Conservation (phyloP, 2,113 vertebrate genomes). For the Nerophis lumbriciformis region DNA sequence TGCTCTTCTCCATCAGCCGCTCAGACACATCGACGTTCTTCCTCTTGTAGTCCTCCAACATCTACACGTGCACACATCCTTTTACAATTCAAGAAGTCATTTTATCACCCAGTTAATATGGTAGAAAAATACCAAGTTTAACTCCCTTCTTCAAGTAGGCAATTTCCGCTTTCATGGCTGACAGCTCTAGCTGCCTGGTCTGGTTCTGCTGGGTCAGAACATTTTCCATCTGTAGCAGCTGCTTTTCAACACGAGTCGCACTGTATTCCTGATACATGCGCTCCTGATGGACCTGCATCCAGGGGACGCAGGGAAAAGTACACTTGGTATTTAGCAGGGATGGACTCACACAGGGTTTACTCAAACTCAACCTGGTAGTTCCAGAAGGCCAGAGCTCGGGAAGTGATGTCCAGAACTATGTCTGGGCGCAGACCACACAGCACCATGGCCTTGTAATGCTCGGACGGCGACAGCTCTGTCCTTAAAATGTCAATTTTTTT, state of each 20-base stretch:
- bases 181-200: constrained; percentile 79
- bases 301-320: not conserved
- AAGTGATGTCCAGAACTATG: constrained; percentile 80
- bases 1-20: constrained; percentile 84
- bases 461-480: constrained; percentile 80
- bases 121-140: no score
- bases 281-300: constrained; percentile 81
- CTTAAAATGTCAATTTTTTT: constrained; percentile 85
- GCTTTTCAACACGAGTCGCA: constrained; percentile 75
- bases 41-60: constrained; percentile 86
- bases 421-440: constrained; percentile 82
- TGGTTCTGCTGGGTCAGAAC: constrained; percentile 82
- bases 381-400: constrained; percentile 83
- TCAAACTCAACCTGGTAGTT: constrained; percentile 77
- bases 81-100: not conserved
- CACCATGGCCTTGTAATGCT: constrained; percentile 87
- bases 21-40: constrained; percentile 87
- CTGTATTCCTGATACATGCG: constrained; percentile 83
- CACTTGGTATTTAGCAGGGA: not conserved
- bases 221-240: constrained; percentile 84
- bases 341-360: not conserved
- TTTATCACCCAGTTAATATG: constrained; percentile 15
- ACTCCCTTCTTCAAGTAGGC: constrained; percentile 77
- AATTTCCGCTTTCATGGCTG: constrained; percentile 78
- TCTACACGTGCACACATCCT: constrained; percentile 33